Evolutionary conservation across 2,113 vertebrate genomes (phyloP).

Genomic region (Sinocyclocheilus maitianheensis): DNA sequence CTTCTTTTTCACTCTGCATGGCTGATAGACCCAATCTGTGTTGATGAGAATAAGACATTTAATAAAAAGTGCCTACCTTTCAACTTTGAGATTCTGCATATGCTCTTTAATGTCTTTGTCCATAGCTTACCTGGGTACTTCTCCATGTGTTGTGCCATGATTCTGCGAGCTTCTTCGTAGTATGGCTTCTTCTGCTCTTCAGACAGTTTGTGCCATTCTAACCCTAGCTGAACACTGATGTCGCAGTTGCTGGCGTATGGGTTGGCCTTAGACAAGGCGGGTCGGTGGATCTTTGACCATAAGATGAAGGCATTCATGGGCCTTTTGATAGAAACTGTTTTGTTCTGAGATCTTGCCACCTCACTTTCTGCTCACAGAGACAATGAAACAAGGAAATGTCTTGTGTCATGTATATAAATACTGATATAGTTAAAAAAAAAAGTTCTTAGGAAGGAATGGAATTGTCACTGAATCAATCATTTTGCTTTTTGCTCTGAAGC

Average conservation of each 20-base stretch:
- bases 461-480: neutral
- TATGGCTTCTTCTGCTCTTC: constrained; percentile 86
- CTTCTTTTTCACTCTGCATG: constrained; percentile 66
- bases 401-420: neutral
- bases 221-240: constrained; percentile 79
- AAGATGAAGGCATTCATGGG: constrained; percentile 89
- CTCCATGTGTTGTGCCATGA: constrained; percentile 79
- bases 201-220: constrained; percentile 84
- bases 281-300: constrained; percentile 81
- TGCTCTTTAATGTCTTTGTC: neutral
- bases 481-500: neutral
- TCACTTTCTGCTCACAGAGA: neutral
- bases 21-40: constrained; percentile 83
- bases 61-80: neutral
- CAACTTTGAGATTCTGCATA: neutral
- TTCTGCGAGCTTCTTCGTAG: constrained; percentile 79
- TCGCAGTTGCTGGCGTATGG: constrained; percentile 71
- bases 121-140: constrained; percentile 81
- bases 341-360: constrained; percentile 9
- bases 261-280: constrained; percentile 74
- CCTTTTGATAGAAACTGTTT: constrained; percentile 79
- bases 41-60: neutral
- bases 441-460: too few species aligned
- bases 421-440: neutral
- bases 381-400: neutral